These are phyloP conservation scores for Ctenosaura bakeri DNA, from an alignment of 2,797 vertebrate genomes.

Conservation along the genomic window DNA sequence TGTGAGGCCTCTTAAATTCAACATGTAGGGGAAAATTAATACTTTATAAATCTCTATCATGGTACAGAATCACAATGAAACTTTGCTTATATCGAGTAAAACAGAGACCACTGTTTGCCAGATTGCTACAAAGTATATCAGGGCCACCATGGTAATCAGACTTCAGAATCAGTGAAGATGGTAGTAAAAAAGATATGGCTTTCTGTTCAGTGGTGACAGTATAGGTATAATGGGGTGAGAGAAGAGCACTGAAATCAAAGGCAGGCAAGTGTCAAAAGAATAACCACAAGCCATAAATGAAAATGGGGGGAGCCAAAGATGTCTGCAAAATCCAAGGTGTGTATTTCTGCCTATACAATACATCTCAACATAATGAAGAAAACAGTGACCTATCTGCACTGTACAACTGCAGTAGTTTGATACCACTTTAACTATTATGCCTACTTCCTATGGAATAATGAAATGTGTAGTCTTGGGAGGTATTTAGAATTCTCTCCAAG, in stretches of 20 bases:
- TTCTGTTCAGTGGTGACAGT: background rate
- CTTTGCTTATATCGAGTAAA: background rate
- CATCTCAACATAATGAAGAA: too few species aligned
- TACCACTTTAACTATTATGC: background rate
- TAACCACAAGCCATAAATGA: background rate
- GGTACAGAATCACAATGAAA: background rate
- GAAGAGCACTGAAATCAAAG: background rate
- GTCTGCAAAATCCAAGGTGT: background rate
- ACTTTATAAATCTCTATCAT: slow-evolving; percentile 6
- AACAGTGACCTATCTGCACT: background rate
- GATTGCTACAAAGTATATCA: background rate
- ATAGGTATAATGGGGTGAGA: background rate
- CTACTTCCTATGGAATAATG: background rate
- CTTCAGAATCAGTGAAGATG: background rate
- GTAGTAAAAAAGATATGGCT: background rate
- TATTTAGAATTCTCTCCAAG: too few species aligned
- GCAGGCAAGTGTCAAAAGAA: background rate
- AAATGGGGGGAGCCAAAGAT: background rate
- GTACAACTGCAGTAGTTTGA: background rate
- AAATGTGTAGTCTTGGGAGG: too few species aligned
- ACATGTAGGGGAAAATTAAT: background rate
- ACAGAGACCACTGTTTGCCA: background rate
- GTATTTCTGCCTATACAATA: background rate
- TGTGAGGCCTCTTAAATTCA: background rate
- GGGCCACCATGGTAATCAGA: background rate